These are phyloP conservation scores for Troglohyphantes excavatus DNA, from an alignment of 2,888 invertebrate genomes.

Conservation along the genomic window DNA sequence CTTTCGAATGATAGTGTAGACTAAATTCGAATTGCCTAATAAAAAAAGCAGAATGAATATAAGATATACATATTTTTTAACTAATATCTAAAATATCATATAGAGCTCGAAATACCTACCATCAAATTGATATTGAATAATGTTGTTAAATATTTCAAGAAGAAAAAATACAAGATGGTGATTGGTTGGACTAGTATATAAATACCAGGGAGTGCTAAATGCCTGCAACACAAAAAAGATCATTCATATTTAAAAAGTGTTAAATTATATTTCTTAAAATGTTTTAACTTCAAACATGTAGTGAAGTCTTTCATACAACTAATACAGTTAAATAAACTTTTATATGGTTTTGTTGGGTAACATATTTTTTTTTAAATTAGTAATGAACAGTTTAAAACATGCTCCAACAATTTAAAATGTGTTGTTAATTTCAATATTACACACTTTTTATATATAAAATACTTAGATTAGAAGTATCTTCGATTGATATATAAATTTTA, in stretches of 20 bases:
- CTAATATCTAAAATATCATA: not conserved
- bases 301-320: no score
- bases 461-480: no score
- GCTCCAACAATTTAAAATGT: no score
- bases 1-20: slow-evolving; percentile 99
- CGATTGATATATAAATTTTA: no score
- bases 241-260: not conserved
- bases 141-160: slow-evolving; percentile 99
- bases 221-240: slow-evolving; percentile 84
- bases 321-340: no score
- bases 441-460: no score
- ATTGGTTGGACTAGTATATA: slow-evolving; percentile 97
- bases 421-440: no score
- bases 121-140: slow-evolving; percentile 99
- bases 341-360: no score
- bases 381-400: no score
- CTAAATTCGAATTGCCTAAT: slow-evolving; percentile 96
- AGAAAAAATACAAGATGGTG: slow-evolving; percentile 99
- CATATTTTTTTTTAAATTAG: no score
- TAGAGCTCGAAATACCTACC: slow-evolving; percentile 85
- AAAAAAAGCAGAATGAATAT: slow-evolving; percentile 2
- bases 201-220: slow-evolving; percentile 99
- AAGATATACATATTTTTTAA: not conserved
- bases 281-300: no score
- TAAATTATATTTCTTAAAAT: no score